Evolutionary conservation across 1,140 invertebrate genomes (phyloP), one percentile per base, ranked within the genome.

Genomic region (Drosophila dunni): DNA sequence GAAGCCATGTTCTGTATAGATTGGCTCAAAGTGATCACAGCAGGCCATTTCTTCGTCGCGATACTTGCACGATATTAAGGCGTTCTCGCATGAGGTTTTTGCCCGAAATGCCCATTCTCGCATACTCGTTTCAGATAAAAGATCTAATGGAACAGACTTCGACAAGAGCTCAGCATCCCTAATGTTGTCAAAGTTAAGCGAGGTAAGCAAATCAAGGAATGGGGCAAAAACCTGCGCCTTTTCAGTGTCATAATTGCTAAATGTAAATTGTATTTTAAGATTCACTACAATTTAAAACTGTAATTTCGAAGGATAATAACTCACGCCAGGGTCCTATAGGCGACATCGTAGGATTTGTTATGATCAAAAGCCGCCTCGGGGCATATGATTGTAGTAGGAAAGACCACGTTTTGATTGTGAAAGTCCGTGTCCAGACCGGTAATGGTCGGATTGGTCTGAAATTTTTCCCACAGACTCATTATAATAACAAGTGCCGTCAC

Each of bases 391-490:
- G 96, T 94, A 0, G 95, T 94, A 6, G 95, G 95, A 89, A 96
- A 96, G 1, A 95, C 93, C 0, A 96, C 94, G 77, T 96, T 94
- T 94, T 95, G 96, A 73, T 95, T 96, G 81, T 96, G 95, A 81
- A 96, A 96, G 90, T 96, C 95, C 2, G 95, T 95, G 83, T 95
- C 95, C 57, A 95, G 92, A 63, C 95, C 96, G 15, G 95, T 96
- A n/a, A 96, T 96, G 0, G 95, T 96, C 1, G 96, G 96, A 92
- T 96, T 96, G 0, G 95, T 96, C 93, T 96, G 95, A 92, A 96
- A 97, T 85, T 96, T 96, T 73, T 95, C 94, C 95, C 95, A 96
- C 17, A 96, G 93, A 72, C 94, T 96, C 15, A 95, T 93, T 54
- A 96, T 96, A 61, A 96, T 96, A 24, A 95, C 94, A 45, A 94